A percentile compares a stretch with the other conserved stretches of the same genome.
Conservation (phyloP, 2,888 invertebrate genomes). For the Sesamia inferens region DNA sequence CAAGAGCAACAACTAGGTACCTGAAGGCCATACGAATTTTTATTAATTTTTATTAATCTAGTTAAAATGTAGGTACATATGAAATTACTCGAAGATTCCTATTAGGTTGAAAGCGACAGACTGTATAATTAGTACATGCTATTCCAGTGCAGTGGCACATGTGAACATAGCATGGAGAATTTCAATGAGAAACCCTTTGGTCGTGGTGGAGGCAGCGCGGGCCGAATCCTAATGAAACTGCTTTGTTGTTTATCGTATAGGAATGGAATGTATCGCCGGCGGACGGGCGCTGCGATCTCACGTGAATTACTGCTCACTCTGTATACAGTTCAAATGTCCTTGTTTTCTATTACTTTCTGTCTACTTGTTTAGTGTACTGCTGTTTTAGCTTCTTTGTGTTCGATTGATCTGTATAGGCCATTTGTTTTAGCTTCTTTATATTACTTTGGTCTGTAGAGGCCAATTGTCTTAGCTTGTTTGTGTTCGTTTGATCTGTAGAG, state of each 20-base stretch:
- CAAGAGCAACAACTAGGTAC: no score
- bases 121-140: slow-evolving; percentile 17
- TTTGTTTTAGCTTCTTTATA: no score
- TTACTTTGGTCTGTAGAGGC: no score
- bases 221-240: slow-evolving; percentile 72
- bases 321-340: slow-evolving; percentile 42
- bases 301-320: slow-evolving; percentile 54
- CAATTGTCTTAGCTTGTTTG: no score
- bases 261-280: slow-evolving; percentile 61
- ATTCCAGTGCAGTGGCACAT: slow-evolving; percentile 35
- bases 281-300: slow-evolving; percentile 40
- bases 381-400: slow-evolving; percentile 16
- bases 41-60: not conserved
- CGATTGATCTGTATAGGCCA: not conserved
- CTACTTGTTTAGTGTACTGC: not conserved
- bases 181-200: slow-evolving; percentile 61
- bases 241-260: slow-evolving; percentile 69
- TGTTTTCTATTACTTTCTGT: slow-evolving; percentile 24
- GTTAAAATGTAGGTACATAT: not conserved
- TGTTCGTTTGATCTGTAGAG: no score
- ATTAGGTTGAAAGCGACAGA: not conserved
- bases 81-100: not conserved
- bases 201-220: slow-evolving; percentile 48
- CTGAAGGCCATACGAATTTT: no score
- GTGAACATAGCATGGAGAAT: slow-evolving; percentile 55